phyloP scores from a whole-genome alignment of 2,113 vertebrate species.

The Syrmaticus mikado region DNA sequence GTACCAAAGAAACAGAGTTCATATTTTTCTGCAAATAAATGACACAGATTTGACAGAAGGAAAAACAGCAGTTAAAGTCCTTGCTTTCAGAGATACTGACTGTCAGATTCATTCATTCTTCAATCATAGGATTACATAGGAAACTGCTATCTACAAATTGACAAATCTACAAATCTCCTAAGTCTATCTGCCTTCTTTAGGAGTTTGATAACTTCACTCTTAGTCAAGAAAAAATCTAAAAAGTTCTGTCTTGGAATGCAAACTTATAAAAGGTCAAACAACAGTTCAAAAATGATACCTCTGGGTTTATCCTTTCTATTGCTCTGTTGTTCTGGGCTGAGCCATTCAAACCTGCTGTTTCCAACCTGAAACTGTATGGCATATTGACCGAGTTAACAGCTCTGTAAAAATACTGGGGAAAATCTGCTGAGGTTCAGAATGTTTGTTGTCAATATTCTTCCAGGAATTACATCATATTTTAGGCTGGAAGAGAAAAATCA shows the following conservation, averaged over 20 bases:
- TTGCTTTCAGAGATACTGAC: background rate
- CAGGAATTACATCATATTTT: background rate
- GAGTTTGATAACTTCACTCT: conserved; percentile 42
- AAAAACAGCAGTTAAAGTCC: background rate
- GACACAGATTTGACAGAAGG: background rate
- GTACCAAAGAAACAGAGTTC: background rate
- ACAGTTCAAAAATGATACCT: background rate
- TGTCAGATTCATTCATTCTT: conserved; percentile 20
- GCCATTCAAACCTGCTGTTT: background rate
- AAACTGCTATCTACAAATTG: conserved; percentile 50
- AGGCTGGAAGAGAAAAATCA: background rate
- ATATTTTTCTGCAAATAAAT: background rate
- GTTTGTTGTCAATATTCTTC: background rate
- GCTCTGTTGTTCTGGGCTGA: accelerated
- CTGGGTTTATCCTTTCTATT: background rate
- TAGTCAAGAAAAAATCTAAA: background rate
- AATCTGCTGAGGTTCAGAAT: background rate
- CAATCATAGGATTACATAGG: conserved; percentile 28
- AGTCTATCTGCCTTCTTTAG: conserved; percentile 10
- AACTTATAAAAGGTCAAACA: conserved; percentile 25
- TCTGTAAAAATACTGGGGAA: background rate
- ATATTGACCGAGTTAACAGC: background rate
- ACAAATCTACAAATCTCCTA: background rate
- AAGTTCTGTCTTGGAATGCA: background rate
- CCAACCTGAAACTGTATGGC: background rate